These are phyloP conservation scores for Napeogenes inachia DNA, from an alignment of 2,888 invertebrate genomes.

Conservation along the genomic window DNA sequence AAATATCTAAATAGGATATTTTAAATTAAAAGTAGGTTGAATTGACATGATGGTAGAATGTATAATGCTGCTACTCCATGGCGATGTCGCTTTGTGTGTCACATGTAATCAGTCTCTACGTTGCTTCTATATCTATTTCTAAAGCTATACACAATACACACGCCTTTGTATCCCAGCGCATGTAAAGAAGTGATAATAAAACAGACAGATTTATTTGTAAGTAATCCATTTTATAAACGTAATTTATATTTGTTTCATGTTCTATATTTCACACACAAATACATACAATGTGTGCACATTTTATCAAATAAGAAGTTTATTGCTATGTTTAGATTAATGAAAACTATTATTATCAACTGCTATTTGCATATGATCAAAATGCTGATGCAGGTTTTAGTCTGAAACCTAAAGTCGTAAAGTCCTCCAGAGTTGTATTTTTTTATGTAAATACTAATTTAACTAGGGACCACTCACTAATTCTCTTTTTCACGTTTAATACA, in stretches of 20 bases:
- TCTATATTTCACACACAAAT: background rate
- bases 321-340: no score
- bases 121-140: slow-evolving; percentile 5
- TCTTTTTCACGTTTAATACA: no score
- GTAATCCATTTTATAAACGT: background rate
- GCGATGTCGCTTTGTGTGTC: background rate
- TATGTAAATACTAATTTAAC: no score
- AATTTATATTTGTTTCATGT: background rate
- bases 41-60: background rate
- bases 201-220: slow-evolving; percentile 1
- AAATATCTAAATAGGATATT: background rate
- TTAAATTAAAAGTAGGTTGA: background rate
- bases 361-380: no score
- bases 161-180: slow-evolving; percentile 1
- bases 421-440: no score
- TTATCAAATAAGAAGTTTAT: no score
- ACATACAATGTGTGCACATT: no score
- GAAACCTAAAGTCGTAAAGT: no score
- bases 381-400: no score
- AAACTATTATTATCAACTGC: no score
- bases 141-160: slow-evolving; percentile 4
- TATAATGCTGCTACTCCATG: background rate
- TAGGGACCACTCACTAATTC: no score
- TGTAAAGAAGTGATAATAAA: slow-evolving; percentile 3
- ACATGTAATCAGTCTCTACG: slow-evolving; percentile 4